Base-by-base conservation (phyloP, 2,888 invertebrate species). In the Thera obeliscata region DNA sequence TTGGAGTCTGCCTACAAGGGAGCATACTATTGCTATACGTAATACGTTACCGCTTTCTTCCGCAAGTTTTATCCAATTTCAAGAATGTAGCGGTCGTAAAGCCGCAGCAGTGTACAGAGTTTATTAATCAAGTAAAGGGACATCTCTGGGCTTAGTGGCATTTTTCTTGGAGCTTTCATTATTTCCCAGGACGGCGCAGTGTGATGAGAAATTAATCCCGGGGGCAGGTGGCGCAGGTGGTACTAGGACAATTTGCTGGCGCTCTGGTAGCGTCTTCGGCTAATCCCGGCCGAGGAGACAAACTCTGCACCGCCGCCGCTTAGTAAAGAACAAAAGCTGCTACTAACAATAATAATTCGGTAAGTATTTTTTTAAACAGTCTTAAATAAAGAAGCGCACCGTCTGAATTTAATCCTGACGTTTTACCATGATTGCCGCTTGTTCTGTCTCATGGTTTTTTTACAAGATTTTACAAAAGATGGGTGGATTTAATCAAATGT, bases 151-250 rank as follows among this genome's bases (percentile, higher is more conserved):
- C 85, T 87, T 85, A 85, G 84, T 85, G 80, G 87, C 81, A 88
- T 93, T 93, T 93, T 93, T 91, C 90, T 88, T 77, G 76, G 81
- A 85, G 87, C 11, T 65, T 87, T 89, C 92, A 91, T 93, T 93
- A 90, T 89, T 85, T 87, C 82, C 81, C 77, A 78, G 83, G 82
- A 86, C 81, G 86, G 85, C 81, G 87, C 81, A 81, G 80, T 84
- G 87, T 92, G 91, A 93, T 92, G 91, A 92, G 92, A 91, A 90
- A 93, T 92, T 93, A 93, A 93, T 92, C 93, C 90, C 79, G 79
- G 82, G 78, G 75, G 86, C 88, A 89, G 89, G 89, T 88, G 89
- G 76, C 83, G 84, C 91, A 90, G 90, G 88, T 90, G 91, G 74
- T 74, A 73, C 76, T 80, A 79, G 83, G 82, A 85, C 88, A 87